Base-by-base conservation (phyloP, 2,113 vertebrate genomes). In the Oostethus manadensis region DNA sequence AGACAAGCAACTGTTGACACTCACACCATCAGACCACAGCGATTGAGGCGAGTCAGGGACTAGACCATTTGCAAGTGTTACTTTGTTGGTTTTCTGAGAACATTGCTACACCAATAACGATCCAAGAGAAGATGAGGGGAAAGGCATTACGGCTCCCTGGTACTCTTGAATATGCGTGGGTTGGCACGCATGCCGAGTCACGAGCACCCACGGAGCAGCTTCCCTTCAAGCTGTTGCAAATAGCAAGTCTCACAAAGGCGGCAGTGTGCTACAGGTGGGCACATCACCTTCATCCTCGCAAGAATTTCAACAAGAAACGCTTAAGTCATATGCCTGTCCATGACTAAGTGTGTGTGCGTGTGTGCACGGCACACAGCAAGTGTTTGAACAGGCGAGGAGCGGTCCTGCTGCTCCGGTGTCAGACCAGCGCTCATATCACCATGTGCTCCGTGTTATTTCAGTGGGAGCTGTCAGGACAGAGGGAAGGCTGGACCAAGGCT, bases 231-330 rank as follows among this genome's bases (percentile, higher is more conserved):
- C 60, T 56, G 51, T 44, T 68, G 29, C 64, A 56, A 56, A 53
- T 65, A 6, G 62, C 60, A 10, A 48, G 33, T 18, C 51, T 61
- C 38, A 23, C 29, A 62, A 9, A 5, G 10, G 15, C n/a, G 16
- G 20, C 26, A 13, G 18, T 23, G 58, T 54, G 61, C 57, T 58
- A 33, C 23, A 80, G 63, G 68, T 76, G 48, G 56, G 55, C 55
- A 67, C 45, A 62, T 26, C 40, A 45, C 57, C 66, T 62, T 44
- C 35, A 62, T 64, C 21, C 35, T 45, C 55, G 53, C 23, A 62
- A 51, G 23, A 62, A 42, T 62, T 48, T 70, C 10, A 74, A 68
- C 55, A 40, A 47, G 29, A 60, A 60, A 53, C 35, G 20, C 22
- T 40, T 38, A 33, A 51, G 62, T 68, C 35, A 48, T n/a, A 49